Percentiles rank a stretch among this genome's conserved stretches.
Conservation (phyloP, 2,797 vertebrate species). For the Masticophis lateralis region DNA sequence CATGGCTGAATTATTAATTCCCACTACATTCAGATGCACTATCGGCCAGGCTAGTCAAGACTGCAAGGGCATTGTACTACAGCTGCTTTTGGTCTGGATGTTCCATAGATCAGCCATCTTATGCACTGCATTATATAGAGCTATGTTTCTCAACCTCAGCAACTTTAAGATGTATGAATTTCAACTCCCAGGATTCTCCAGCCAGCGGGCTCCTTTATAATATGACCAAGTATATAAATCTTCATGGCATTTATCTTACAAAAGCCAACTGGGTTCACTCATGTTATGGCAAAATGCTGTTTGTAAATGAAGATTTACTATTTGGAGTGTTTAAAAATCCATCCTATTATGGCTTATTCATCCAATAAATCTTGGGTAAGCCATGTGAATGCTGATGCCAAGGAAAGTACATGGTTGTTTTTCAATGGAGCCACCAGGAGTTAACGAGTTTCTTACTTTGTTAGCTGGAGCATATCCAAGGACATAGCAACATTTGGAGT, state of each 20-base stretch:
- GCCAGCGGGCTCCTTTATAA: neutral
- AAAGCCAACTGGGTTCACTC: neutral
- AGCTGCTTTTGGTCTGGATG: neutral
- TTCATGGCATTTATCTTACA: neutral
- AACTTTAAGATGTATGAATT: neutral
- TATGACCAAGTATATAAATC: neutral
- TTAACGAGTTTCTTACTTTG: neutral
- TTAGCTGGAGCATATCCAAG: neutral
- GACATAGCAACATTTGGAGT: fast-evolving
- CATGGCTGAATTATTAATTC: neutral
- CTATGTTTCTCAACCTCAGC: neutral
- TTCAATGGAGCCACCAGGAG: neutral
- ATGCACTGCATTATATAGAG: neutral
- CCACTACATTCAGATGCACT: neutral
- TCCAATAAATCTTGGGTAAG: neutral
- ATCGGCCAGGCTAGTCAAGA: neutral
- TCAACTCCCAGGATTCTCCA: neutral
- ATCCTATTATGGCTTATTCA: neutral
- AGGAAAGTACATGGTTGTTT: neutral
- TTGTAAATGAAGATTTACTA: neutral
- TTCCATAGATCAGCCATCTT: neutral
- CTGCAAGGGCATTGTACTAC: neutral
- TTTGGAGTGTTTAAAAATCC: neutral
- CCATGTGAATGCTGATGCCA: neutral
- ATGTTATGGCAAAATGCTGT: neutral